Base-by-base conservation (phyloP, 2,797 vertebrate species). In the Periparus ater region DNA sequence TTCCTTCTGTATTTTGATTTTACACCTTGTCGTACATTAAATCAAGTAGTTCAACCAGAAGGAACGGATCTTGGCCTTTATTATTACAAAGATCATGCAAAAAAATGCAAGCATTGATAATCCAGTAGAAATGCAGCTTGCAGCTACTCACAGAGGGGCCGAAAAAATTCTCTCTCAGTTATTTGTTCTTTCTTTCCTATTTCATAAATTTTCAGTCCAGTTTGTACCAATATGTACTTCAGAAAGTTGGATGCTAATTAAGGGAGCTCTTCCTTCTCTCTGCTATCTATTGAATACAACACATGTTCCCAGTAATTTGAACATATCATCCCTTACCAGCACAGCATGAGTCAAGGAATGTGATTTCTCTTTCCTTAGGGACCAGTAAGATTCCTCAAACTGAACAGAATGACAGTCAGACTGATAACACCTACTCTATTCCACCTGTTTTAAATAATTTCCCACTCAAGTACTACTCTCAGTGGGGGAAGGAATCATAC, bases 381-480 rank as follows among this genome's bases (percentile, higher is more conserved):
- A 93, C 71, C 30, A 61, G 58, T 83, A 81, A 94, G 78, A 80
- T 91, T 89, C 60, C 68, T 88, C 61, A 95, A 76, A 94, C 42
- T 51, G 89, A 96, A 84, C 38, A 76, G 84, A 92, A 88, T 96
- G 86, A 94, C 93, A 96, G 71, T 91, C 93, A 94, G 89, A 95
- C 93, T 96, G 87, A 88, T 93, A 91, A 89, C 88, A 90, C 88
- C 57, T 94, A 71, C 55, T 88, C 44, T 88, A 8, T 85, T 89
- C 78, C 76, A 32, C 51, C 42, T 60, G 32, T 63, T 95, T 72
- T 63, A 92, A 94, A 83, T 92, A 82, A 92, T 92, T 93, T 87
- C 30, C 86, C 51, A 89, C 54, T 84, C 45, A 91, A 62, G 50
- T 70, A 48, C 32, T 80, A 72, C 21, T 93, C 55, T 87, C 61